Evolutionary conservation across 2,888 invertebrate genomes (phyloP).

Genomic region (Flexamia atlantica): DNA sequence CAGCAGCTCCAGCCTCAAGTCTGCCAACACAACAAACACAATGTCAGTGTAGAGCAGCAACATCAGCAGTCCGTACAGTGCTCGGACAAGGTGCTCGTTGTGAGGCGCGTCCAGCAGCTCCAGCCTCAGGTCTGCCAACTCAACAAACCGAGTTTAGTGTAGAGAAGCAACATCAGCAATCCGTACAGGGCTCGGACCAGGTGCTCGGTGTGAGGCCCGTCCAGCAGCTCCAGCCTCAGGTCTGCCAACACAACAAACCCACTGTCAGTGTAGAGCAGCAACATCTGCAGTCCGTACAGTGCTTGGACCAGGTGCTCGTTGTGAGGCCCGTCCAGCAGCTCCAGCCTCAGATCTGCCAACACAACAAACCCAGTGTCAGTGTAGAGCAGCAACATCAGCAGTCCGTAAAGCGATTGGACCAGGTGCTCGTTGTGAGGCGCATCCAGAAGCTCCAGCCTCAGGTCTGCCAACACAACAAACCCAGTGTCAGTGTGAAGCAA

Average conservation of each 20-base stretch:
- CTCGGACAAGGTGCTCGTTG: constrained; percentile 89
- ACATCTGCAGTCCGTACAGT: constrained; percentile 96
- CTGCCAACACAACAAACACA: constrained; percentile 76
- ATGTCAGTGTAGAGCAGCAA: constrained; percentile 95
- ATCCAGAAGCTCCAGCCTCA: constrained; percentile 93
- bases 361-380: constrained; percentile 74
- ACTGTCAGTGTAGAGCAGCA: constrained; percentile 96
- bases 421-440: constrained; percentile 87
- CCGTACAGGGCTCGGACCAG: constrained; percentile 95
- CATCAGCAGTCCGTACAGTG: constrained; percentile 97
- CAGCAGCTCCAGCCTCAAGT: constrained; percentile 94
- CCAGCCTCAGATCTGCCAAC: constrained; percentile 90
- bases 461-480: constrained; percentile 79
- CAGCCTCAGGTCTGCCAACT: constrained; percentile 95
- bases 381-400: constrained; percentile 98
- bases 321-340: constrained; percentile 88
- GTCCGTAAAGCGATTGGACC: constrained; percentile 93
- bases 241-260: constrained; percentile 79
- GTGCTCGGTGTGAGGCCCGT: constrained; percentile 85
- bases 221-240: constrained; percentile 93
- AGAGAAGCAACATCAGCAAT: constrained; percentile 97
- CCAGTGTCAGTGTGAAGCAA: constrained; percentile 96
- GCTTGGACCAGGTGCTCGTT: constrained; percentile 91
- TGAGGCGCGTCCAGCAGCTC: constrained; percentile 90
- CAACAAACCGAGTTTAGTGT: too few species aligned